A percentile compares a stretch with the other conserved stretches of the same genome.
Evolutionary conservation across 2,113 vertebrate species (phyloP).

Genomic region (Zapornia atra): DNA sequence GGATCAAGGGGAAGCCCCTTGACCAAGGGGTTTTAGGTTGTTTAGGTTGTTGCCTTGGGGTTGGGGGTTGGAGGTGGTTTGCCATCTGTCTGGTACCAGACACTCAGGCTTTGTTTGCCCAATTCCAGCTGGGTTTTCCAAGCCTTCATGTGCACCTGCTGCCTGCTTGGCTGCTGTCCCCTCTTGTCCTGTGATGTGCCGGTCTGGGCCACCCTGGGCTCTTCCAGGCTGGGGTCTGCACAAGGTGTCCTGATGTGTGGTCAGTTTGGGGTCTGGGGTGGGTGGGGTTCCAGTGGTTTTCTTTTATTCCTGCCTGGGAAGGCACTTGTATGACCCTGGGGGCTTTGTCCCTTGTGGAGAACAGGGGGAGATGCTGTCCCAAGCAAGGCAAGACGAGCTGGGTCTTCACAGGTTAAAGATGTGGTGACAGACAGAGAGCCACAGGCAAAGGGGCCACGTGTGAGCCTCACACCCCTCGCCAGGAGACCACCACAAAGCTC

Average conservation of each 20-base stretch:
- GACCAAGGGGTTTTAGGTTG: neutral
- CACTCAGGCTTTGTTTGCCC: neutral
- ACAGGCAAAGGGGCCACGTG: neutral
- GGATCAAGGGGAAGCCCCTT: neutral
- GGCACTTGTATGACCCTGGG: neutral
- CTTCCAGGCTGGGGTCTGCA: neutral
- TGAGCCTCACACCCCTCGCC: neutral
- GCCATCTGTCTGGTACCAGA: neutral
- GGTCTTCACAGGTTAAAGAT: neutral
- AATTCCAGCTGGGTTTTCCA: neutral
- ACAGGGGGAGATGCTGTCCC: neutral
- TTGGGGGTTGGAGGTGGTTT: neutral
- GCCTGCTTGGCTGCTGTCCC: neutral
- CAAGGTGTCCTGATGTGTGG: neutral
- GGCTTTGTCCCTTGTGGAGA: neutral
- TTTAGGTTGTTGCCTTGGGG: neutral
- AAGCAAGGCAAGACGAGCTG: neutral
- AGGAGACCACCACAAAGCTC: neutral
- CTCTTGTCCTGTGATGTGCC: neutral
- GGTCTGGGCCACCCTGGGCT: accelerated
- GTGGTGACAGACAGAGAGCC: neutral
- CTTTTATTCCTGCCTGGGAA: neutral
- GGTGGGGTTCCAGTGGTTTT: neutral
- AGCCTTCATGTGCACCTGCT: neutral
- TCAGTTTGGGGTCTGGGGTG: neutral